These are phyloP conservation scores for Rhopalosiphum padi DNA, from an alignment of 1,140 invertebrate genomes.

Conservation along the genomic window DNA sequence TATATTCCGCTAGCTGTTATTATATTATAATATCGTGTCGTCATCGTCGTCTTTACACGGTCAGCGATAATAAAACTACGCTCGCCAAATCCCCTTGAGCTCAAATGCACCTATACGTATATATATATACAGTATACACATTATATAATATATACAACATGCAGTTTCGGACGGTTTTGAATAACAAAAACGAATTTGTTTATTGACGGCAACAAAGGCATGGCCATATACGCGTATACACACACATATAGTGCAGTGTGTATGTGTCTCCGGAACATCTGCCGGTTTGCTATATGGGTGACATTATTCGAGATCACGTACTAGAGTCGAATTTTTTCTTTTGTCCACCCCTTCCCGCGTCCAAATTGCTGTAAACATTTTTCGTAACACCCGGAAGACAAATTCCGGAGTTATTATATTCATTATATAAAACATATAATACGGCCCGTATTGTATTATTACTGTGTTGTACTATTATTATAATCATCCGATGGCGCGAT, in stretches of 20 bases:
- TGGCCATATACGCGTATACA: not conserved
- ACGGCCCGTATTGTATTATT: not conserved
- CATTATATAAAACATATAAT: not conserved
- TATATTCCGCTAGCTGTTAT: not conserved
- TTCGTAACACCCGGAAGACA: conserved; percentile 52
- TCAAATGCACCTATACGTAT: not conserved
- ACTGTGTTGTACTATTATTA: not conserved
- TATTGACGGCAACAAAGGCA: conserved; percentile 42
- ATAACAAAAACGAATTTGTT: conserved; percentile 54
- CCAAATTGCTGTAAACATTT: conserved; percentile 42
- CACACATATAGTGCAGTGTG: no score
- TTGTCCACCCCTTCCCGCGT: conserved; percentile 6
- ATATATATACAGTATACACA: no score
- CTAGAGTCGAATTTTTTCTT: not conserved
- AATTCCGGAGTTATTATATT: conserved; percentile 29
- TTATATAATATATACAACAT: not conserved
- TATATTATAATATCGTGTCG: not conserved
- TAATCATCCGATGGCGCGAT: not conserved
- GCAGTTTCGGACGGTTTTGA: conserved; percentile 26
- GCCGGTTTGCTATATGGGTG: not conserved
- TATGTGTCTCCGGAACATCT: conserved; percentile 12
- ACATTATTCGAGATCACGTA: conserved; percentile 55
- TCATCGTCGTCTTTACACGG: not conserved
- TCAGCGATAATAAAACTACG: not conserved
- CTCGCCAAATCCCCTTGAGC: not conserved